These are phyloP conservation scores for Drosophila prosaltans DNA, from an alignment of 1,140 invertebrate genomes.

Conservation along the genomic window DNA sequence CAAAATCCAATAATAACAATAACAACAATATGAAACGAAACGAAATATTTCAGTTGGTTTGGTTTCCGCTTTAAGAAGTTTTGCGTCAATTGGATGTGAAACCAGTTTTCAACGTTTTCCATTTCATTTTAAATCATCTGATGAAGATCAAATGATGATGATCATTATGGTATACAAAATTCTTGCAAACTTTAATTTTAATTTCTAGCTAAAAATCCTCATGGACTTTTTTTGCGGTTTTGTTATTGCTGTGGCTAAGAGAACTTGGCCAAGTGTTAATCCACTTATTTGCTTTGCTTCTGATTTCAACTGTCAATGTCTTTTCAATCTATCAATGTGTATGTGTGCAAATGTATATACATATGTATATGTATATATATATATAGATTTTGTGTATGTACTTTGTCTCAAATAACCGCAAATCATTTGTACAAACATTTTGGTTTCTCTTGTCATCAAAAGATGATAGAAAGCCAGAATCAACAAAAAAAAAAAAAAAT, in stretches of 20 bases:
- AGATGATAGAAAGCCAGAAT: not conserved
- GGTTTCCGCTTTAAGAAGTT: constrained; percentile 65
- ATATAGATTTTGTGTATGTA: not conserved
- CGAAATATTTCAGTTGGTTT: constrained; percentile 24
- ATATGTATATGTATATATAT: not conserved
- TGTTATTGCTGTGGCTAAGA: not conserved
- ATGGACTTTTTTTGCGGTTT: constrained; percentile 5
- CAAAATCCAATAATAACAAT: constrained; percentile 37
- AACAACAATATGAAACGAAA: not conserved
- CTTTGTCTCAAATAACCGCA: not conserved
- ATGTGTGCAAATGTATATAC: not conserved
- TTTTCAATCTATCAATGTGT: not conserved
- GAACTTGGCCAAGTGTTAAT: constrained; percentile 6
- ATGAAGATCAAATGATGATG: constrained; percentile 23
- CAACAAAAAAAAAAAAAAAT: not conserved
- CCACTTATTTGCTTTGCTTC: not conserved
- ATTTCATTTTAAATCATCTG: constrained; percentile 29
- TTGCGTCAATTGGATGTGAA: constrained; percentile 63
- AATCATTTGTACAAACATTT: not conserved
- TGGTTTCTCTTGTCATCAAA: no score
- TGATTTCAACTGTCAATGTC: not conserved
- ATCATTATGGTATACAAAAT: constrained; percentile 35
- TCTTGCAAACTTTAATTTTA: constrained; percentile 27
- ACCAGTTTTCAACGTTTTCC: constrained; percentile 55
- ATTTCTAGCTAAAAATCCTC: constrained; percentile 42